Conservation (phyloP, 2,113 vertebrate genomes). For the Pelobates fuscus region DNA sequence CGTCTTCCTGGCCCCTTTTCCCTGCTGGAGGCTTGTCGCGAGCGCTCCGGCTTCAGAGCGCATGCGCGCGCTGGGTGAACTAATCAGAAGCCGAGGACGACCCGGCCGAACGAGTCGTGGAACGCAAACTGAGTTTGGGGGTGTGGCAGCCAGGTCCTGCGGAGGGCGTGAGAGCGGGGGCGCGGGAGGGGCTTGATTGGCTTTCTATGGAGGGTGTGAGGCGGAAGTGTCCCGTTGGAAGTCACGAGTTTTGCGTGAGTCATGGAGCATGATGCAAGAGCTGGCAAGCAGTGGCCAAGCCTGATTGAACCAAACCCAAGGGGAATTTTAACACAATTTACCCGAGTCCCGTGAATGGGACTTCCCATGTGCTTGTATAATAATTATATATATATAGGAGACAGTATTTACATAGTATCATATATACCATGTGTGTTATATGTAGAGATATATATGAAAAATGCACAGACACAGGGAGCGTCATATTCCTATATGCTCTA, state of each 20-base stretch:
- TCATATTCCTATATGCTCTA: too few species aligned
- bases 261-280: constrained; percentile 37
- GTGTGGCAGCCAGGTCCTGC: too few species aligned
- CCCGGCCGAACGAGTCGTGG: constrained; percentile 12
- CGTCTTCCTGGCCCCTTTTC: not conserved
- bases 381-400: too few species aligned
- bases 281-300: constrained; percentile 32
- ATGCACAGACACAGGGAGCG: too few species aligned
- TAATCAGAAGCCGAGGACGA: not conserved
- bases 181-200: not conserved
- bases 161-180: too few species aligned
- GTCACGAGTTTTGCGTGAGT: constrained; percentile 37
- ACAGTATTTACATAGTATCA: too few species aligned
- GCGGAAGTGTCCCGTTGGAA: constrained; percentile 45
- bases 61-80: not conserved
- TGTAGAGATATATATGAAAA: too few species aligned
- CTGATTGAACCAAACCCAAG: not conserved
- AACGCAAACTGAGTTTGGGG: constrained; percentile 7
- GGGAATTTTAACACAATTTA: constrained; percentile 1
- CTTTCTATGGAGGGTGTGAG: not conserved
- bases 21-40: not conserved
- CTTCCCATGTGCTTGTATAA: too few species aligned
- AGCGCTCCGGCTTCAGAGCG: not conserved
- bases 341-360: not conserved
- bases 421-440: too few species aligned